A percentile compares a stretch with the other conserved stretches of the same genome.
phyloP scores from a whole-genome alignment of 2,888 invertebrate species.

The Chrysomela aeneicollis region DNA sequence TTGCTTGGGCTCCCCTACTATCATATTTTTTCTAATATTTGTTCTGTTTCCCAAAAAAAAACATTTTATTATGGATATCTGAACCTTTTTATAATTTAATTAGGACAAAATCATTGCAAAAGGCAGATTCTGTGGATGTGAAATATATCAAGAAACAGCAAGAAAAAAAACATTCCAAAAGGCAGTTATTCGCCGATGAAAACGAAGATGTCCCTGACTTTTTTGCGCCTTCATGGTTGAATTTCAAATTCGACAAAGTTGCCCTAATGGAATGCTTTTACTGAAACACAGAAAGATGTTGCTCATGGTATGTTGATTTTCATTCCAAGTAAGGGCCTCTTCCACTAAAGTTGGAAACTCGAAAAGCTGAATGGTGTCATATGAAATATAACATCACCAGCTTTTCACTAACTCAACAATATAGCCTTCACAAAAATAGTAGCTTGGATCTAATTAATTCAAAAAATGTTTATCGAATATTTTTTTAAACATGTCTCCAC shows the following conservation, averaged over 20 bases:
- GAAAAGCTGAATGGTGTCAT: too few relatives aligned
- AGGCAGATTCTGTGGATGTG: constrained; percentile 45
- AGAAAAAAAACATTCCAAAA: constrained; percentile 61
- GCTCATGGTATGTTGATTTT: background rate
- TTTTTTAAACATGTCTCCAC: too few relatives aligned
- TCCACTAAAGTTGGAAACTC: background rate
- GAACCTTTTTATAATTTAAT: background rate
- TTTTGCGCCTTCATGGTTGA: constrained; percentile 70
- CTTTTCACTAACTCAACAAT: too few relatives aligned
- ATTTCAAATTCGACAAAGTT: constrained; percentile 71
- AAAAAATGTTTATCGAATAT: too few relatives aligned
- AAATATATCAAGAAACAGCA: constrained; percentile 50
- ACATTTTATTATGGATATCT: too few relatives aligned
- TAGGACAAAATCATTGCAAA: constrained; percentile 38
- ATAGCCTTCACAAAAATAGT: too few relatives aligned
- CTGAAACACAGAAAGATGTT: background rate
- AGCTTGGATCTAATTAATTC: too few relatives aligned
- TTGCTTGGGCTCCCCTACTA: too few relatives aligned
- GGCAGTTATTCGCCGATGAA: constrained; percentile 66
- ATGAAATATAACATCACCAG: too few relatives aligned
- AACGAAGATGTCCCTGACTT: constrained; percentile 57
- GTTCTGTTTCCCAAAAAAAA: too few relatives aligned
- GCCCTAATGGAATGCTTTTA: constrained; percentile 65
- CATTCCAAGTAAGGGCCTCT: background rate
- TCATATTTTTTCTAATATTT: too few relatives aligned